Percentiles rank a stretch among this genome's conserved stretches.
These are phyloP conservation scores for Ophion ellenae DNA, from an alignment of 2,888 invertebrate genomes.

Conservation along the genomic window DNA sequence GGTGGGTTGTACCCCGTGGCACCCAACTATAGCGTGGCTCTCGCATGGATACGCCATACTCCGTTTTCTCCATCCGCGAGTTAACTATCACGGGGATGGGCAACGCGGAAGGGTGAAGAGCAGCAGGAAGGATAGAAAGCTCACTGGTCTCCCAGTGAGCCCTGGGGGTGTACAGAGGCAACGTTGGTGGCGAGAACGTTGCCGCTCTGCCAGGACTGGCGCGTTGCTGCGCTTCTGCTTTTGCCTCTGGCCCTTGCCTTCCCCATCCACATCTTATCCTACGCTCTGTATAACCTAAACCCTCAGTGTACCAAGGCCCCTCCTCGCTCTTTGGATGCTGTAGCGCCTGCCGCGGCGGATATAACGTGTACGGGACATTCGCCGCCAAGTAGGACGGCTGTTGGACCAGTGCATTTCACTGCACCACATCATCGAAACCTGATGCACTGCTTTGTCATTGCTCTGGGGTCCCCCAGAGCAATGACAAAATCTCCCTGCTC, in stretches of 20 bases:
- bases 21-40: constrained; percentile 41
- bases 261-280: constrained; percentile 16
- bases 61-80: constrained; percentile 71
- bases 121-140: constrained; percentile 28
- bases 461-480: neutral
- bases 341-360: constrained; percentile 22
- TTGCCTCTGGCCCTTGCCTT: constrained; percentile 48
- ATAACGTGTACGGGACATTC: constrained; percentile 23
- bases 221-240: constrained; percentile 55
- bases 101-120: constrained; percentile 36
- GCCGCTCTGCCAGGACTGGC: constrained; percentile 48
- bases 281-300: constrained; percentile 34
- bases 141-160: constrained; percentile 43
- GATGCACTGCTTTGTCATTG: neutral
- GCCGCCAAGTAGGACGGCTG: neutral
- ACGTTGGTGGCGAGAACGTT: constrained; percentile 61
- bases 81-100: constrained; percentile 73
- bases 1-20: constrained; percentile 54
- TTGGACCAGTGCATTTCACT: neutral
- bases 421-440: neutral
- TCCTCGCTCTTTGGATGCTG: constrained; percentile 3
- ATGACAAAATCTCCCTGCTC: neutral
- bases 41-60: constrained; percentile 66
- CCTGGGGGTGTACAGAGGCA: constrained; percentile 52
- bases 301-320: constrained; percentile 14